Evolutionary conservation across 2,113 vertebrate species (phyloP).

Genomic region (Hemichromis elongatus): DNA sequence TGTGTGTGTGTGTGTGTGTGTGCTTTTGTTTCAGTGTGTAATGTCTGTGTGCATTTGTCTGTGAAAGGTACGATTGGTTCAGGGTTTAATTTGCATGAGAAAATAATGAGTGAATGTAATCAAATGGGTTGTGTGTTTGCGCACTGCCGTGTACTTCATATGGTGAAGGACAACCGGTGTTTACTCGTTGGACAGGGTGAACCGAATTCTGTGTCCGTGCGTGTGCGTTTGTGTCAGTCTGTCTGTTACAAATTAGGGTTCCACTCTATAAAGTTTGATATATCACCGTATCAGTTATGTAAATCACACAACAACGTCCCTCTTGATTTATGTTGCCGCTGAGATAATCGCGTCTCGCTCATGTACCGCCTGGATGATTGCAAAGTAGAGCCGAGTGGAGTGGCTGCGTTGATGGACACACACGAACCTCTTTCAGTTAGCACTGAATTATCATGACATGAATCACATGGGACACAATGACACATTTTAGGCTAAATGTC

Average conservation of each 20-base stretch:
- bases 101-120: constrained; percentile 30
- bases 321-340: constrained; percentile 52
- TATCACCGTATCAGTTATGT: constrained; percentile 54
- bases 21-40: not conserved
- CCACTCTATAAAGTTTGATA: constrained; percentile 54
- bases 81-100: constrained; percentile 28
- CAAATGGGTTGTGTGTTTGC: constrained; percentile 1
- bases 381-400: constrained; percentile 18
- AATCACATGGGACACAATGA: constrained; percentile 35
- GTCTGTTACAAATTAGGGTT: constrained; percentile 22
- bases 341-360: constrained; percentile 43
- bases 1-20: not conserved
- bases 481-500: constrained; percentile 28
- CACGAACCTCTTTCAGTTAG: not conserved
- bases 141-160: not conserved
- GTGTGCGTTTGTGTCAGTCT: not conserved
- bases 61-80: constrained; percentile 10
- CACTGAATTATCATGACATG: constrained; percentile 36
- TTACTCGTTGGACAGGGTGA: not conserved
- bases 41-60: constrained; percentile 5
- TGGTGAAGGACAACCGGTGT: not conserved
- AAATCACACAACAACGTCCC: constrained; percentile 42
- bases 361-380: constrained; percentile 36
- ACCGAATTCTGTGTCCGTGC: not conserved
- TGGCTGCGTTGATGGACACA: constrained; percentile 5